Percentiles rank a stretch among this genome's conserved stretches.
Conservation (phyloP, 2,888 invertebrate species). For the Polydrusus cervinus region DNA sequence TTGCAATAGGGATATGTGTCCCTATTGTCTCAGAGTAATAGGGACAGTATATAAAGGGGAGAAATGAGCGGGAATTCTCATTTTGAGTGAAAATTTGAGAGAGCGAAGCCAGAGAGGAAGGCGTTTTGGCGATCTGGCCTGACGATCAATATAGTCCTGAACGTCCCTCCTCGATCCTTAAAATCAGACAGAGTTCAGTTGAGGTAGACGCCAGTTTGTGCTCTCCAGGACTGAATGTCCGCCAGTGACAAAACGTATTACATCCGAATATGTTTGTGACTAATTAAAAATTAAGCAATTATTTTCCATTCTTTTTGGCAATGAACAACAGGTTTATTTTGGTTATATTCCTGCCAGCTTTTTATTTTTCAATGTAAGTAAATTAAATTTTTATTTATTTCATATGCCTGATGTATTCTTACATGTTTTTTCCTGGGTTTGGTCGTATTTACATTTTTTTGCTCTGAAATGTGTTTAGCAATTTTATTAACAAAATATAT, state of each 20-base stretch:
- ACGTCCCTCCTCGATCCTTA: slow-evolving; percentile 49
- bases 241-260: slow-evolving; percentile 33
- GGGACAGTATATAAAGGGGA: slow-evolving; percentile 30
- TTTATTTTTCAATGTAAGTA: slow-evolving; percentile 50
- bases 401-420: not conserved
- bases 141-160: slow-evolving; percentile 49
- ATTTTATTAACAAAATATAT: not conserved
- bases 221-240: slow-evolving; percentile 42
- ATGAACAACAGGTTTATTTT: slow-evolving; percentile 43
- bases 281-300: slow-evolving; percentile 38
- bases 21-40: no score
- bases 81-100: slow-evolving; percentile 43
- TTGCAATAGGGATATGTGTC: not conserved
- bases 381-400: not conserved
- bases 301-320: slow-evolving; percentile 34
- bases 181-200: slow-evolving; percentile 48
- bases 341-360: slow-evolving; percentile 39
- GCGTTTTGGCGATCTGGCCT: slow-evolving; percentile 42
- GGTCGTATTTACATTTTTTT: not conserved
- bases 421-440: not conserved
- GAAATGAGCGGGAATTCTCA: slow-evolving; percentile 49
- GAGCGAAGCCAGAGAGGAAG: slow-evolving; percentile 41
- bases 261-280: slow-evolving; percentile 44
- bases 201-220: slow-evolving; percentile 45
- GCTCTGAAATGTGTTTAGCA: not conserved